Conservation (phyloP, 2,888 invertebrate species). For the Arenicola marina region DNA sequence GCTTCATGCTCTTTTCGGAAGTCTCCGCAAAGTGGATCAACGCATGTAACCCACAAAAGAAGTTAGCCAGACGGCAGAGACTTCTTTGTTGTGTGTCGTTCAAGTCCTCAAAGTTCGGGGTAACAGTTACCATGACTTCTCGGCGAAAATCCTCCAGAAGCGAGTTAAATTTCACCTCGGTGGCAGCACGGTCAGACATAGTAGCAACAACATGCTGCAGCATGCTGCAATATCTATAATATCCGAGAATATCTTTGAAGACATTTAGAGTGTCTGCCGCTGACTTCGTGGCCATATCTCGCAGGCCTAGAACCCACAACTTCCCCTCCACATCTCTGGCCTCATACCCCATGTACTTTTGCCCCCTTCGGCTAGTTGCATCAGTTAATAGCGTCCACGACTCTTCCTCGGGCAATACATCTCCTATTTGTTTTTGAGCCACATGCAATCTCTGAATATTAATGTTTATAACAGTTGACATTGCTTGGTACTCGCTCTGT, state of each 20-base stretch:
- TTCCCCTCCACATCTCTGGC: conserved; percentile 24
- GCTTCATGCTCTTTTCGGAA: not conserved
- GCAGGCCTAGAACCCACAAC: conserved; percentile 25
- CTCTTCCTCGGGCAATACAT: conserved; percentile 18
- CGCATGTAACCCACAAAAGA: conserved; percentile 35
- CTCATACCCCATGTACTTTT: conserved; percentile 30
- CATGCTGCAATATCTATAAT: conserved; percentile 3
- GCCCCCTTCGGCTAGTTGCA: conserved; percentile 27
- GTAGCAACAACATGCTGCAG: not conserved
- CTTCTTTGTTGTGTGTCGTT: conserved; percentile 12
- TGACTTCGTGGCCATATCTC: conserved; percentile 30
- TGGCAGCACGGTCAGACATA: conserved; percentile 29
- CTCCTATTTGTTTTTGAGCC: conserved; percentile 27
- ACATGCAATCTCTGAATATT: conserved; percentile 25
- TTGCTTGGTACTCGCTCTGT: conserved; percentile 20
- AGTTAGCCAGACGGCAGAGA: conserved; percentile 23
- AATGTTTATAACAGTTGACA: conserved; percentile 25
- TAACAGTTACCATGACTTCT: conserved; percentile 24
- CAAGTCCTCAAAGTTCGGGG: conserved; percentile 16
- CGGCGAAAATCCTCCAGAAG: conserved; percentile 25
- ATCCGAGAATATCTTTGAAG: conserved; percentile 19
- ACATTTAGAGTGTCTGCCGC: conserved; percentile 17
- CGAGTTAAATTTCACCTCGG: conserved; percentile 26
- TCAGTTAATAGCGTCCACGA: conserved; percentile 27
- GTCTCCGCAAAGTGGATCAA: conserved; percentile 32